Evolutionary conservation across 2,113 vertebrate genomes (phyloP), one percentile per base, ranked within the genome.

Genomic region (Riparia riparia): DNA sequence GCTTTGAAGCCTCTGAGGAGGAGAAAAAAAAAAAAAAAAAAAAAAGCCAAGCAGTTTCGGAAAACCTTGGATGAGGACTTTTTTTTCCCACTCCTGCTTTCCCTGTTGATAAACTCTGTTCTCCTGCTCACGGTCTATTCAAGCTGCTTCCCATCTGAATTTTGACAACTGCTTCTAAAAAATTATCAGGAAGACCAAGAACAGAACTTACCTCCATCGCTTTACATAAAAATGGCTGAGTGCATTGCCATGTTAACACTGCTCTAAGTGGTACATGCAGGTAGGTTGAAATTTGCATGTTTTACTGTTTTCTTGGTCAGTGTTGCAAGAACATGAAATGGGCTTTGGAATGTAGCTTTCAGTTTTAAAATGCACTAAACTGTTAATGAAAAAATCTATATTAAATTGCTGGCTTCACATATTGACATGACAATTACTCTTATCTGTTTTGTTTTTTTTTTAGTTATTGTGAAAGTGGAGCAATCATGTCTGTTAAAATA

Each of bases 221-320:
- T 97, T 96, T 92, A 91, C 95, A 91, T 96, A 96, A 96, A 97
- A 97, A 98, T 98, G 98, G 97, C 96, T 96, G 97, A 93, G 90
- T 96, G 97, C 96, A 97, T 65, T 98, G 96, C 94, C 96, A 97
- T 95, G 95, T 97, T 98, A 97, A 93, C 97, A 94, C 96, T 97
- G 97, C 97, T 94, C 94, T 98, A 95, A 98, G 92, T 96, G 97
- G 80, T 78, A 86, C 96, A 78, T 17, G 91, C 98, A 98, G 98
- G 98, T 98, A 98, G 97, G 98, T 98, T 95, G 94, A 96, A 96
- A 98, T 97, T 97, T 98, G 98, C 98, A 98, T 98, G 98, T 97
- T 98, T 98, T 98, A 94, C 95, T 96, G 93, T 96, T 97, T 96
- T 93, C 95, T 95, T 87, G 73, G 89, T 91, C 95, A 84, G 93